phyloP scores from a whole-genome alignment of 2,888 invertebrate genomes.

The Xestoiulus laeticollis region DNA sequence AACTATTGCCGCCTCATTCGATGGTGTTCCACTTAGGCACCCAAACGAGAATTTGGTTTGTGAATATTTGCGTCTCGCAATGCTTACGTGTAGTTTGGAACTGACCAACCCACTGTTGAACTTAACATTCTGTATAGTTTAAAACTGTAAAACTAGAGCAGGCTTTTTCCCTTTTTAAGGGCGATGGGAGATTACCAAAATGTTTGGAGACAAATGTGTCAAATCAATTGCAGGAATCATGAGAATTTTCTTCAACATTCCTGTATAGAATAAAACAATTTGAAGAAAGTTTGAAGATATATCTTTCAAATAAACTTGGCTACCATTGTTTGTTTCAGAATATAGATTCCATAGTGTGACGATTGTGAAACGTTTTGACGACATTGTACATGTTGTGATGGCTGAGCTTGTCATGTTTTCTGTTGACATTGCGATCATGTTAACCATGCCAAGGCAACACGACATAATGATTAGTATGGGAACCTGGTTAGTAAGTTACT shows the following conservation, averaged over 20 bases:
- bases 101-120: slow-evolving; percentile 2
- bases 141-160: background rate
- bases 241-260: too few species aligned
- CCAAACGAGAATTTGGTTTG: slow-evolving; percentile 4
- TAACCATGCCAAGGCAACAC: background rate
- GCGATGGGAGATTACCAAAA: background rate
- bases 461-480: background rate
- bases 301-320: too few species aligned
- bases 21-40: slow-evolving; percentile 3
- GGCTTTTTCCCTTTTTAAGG: background rate
- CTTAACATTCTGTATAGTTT: background rate
- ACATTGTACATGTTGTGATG: background rate
- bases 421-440: background rate
- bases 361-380: background rate
- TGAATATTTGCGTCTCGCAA: background rate
- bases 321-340: too few species aligned
- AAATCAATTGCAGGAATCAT: too few species aligned
- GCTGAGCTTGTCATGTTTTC: background rate
- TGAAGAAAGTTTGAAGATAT: too few species aligned
- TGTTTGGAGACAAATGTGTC: too few species aligned
- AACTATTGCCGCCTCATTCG: background rate
- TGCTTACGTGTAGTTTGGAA: background rate
- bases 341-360: too few species aligned
- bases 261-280: too few species aligned
- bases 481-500: background rate